Base-by-base conservation (phyloP, 2,888 invertebrate genomes). In the Cordylochernes scorpioides region DNA sequence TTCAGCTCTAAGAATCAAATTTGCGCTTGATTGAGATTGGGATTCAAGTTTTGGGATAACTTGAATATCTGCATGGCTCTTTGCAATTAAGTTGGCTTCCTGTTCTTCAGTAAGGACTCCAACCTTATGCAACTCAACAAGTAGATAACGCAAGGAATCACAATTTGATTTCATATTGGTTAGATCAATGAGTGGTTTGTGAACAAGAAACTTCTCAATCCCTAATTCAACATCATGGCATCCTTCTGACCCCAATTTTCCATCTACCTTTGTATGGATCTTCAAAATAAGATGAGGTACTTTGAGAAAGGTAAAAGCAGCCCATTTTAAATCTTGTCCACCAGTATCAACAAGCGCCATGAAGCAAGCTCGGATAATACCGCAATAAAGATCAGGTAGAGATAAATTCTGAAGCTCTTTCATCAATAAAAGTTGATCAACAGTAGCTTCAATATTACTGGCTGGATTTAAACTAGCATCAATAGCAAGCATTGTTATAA, bases 241-340 rank as follows among this genome's bases (percentile, higher is more conserved):
- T 44, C 63, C 67, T 39, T 74, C 73, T 16, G 59, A 57, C 36
- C 62, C 64, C 42, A 64, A 34, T 4, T 33, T 32, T 10, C 17
- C 25, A 15, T 30, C 29, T 18, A 31, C 25, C 26, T 25, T 29
- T 9, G 28, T 27, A 29, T 39, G 33, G 18, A 45, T 30, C 19
- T 40, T 37, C 9, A 31, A 27, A 32, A 45, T 40, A 5, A 45
- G 30, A 27, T 42, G 42, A 7, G 44, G 44, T 28, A 86, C 67
- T 59, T 86, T 86, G 6, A 88, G 61, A 48, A 84, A 86, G 1
- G 77, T 75, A 49, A 86, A 84, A 7, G 86, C 82, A 9, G 80
- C 78, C 82, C 86, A 86, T 45, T 80, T 67, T 4, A 80, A 70
- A 27, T 39, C 39, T 42, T 74, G 72, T 6, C 71, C 73, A 29